These are phyloP conservation scores for Steatocranus sp. DNA, from an alignment of 2,797 vertebrate species.

Conservation along the genomic window DNA sequence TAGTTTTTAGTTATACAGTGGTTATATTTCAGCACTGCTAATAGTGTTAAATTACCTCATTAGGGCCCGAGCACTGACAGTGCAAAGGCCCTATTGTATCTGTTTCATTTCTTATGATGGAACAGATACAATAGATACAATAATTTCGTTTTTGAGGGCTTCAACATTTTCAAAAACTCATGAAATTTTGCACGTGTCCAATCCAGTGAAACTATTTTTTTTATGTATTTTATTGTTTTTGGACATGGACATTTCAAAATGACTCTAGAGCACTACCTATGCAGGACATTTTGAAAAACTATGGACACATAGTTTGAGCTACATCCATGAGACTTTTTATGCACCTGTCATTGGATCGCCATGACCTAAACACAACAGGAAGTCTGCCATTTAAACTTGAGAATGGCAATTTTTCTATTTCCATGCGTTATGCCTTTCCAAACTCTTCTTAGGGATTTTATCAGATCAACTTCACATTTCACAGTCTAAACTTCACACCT, in stretches of 20 bases:
- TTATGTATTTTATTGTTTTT: neutral
- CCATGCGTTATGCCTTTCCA: too few species aligned
- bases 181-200: neutral
- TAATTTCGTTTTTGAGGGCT: neutral
- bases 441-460: too few species aligned
- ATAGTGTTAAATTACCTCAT: neutral
- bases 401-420: too few species aligned
- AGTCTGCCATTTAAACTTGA: too few species aligned
- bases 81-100: neutral
- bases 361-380: too few species aligned
- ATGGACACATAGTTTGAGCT: too few species aligned
- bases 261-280: neutral
- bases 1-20: neutral
- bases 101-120: rapidly evolving
- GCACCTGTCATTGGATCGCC: too few species aligned
- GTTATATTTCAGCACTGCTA: neutral
- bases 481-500: too few species aligned
- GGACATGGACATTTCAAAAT: rapidly evolving
- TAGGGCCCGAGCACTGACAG: rapidly evolving
- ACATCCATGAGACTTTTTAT: too few species aligned
- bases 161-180: rapidly evolving
- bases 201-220: neutral
- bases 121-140: neutral
- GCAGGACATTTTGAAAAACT: too few species aligned
- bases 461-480: too few species aligned